phyloP scores from a whole-genome alignment of 2,797 vertebrate species.

The Hipposideros larvatus region DNA sequence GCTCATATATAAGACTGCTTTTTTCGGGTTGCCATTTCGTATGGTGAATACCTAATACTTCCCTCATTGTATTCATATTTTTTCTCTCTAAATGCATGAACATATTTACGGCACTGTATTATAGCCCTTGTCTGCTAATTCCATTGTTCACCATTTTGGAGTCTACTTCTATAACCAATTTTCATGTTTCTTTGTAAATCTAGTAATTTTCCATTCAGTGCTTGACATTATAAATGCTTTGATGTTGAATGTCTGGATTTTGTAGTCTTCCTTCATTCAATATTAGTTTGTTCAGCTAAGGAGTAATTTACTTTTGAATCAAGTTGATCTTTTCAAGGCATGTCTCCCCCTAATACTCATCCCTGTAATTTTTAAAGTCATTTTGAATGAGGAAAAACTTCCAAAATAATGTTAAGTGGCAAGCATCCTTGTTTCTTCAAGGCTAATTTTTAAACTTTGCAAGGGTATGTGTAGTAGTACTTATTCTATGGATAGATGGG shows the following conservation, averaged over 20 bases:
- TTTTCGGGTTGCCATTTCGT: not conserved
- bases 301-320: slow-evolving; percentile 26
- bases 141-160: not conserved
- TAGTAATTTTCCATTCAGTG: slow-evolving; percentile 24
- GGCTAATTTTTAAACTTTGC: not conserved
- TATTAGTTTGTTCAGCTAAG: not conserved
- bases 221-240: not conserved
- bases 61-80: not conserved
- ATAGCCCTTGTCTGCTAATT: slow-evolving; percentile 8
- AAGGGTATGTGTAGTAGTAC: not conserved
- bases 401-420: slow-evolving; percentile 28
- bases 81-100: not conserved
- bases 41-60: slow-evolving; percentile 1
- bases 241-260: not conserved
- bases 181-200: not conserved
- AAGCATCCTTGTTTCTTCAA: not conserved
- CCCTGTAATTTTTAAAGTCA: slow-evolving; percentile 40
- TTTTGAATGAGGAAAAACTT: slow-evolving; percentile 29
- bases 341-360: not conserved
- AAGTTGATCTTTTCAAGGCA: not conserved
- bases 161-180: slow-evolving; percentile 31
- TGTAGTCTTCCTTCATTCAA: not conserved
- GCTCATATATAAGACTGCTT: not conserved
- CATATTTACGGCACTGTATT: slow-evolving; percentile 13
- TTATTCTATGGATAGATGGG: not conserved